These are phyloP conservation scores for Hystrix brachyura DNA, from an alignment of 2,113 vertebrate species.

Conservation along the genomic window DNA sequence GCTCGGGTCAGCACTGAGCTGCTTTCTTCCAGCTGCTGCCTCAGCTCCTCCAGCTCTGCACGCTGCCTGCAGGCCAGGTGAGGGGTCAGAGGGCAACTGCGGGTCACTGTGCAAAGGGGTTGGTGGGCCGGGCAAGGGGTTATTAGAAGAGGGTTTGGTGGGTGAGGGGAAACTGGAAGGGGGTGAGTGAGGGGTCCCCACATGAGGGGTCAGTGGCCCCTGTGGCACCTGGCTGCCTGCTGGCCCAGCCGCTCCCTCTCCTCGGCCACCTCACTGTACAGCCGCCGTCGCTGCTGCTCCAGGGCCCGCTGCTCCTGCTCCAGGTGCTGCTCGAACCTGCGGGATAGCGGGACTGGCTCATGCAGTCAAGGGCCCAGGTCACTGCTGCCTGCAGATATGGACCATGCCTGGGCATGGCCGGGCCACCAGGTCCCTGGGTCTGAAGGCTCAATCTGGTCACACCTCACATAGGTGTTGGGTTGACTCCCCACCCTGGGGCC, in stretches of 20 bases:
- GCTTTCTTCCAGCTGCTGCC: constrained; percentile 94
- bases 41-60: constrained; percentile 92
- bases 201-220: background rate
- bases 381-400: background rate
- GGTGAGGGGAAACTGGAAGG: background rate
- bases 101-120: rapidly evolving
- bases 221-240: constrained; percentile 91
- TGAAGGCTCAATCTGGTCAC: background rate
- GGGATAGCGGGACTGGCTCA: background rate
- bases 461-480: too few relatives aligned
- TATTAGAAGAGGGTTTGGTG: rapidly evolving
- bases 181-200: rapidly evolving
- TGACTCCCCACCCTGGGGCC: background rate
- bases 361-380: rapidly evolving
- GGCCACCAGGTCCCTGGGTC: background rate
- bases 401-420: background rate
- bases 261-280: constrained; percentile 93
- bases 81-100: rapidly evolving
- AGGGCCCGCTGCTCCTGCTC: constrained; percentile 94
- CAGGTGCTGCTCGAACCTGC: constrained; percentile 95
- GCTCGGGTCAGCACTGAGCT: constrained; percentile 88
- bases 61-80: constrained; percentile 90
- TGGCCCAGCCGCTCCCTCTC: constrained; percentile 95
- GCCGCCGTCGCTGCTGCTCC: constrained; percentile 94
- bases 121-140: rapidly evolving